These are phyloP conservation scores for Lithophane socia DNA, from an alignment of 2,888 invertebrate genomes.

Conservation along the genomic window DNA sequence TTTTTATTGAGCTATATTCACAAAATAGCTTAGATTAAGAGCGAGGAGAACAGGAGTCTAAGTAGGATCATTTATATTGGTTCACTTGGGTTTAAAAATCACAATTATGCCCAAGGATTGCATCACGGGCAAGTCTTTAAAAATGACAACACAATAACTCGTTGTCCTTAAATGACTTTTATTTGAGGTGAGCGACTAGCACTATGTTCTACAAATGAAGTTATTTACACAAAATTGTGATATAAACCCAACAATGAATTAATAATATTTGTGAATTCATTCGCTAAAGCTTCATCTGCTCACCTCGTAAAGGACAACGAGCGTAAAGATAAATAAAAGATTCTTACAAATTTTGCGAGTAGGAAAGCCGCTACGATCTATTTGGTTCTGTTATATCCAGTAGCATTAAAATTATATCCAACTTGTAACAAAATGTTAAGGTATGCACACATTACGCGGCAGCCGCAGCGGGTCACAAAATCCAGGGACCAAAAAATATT, in stretches of 20 bases:
- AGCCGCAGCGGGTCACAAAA: conserved; percentile 9
- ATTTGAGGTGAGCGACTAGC: conserved; percentile 37
- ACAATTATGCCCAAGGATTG: conserved; percentile 38
- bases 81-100: conserved; percentile 24
- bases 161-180: conserved; percentile 23
- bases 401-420: conserved; percentile 55
- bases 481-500: background rate
- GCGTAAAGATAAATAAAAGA: conserved; percentile 42
- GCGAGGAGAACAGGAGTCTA: background rate
- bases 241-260: conserved; percentile 14
- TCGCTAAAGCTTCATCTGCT: conserved; percentile 16
- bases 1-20: background rate
- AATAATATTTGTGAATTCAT: background rate
- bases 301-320: conserved; percentile 50
- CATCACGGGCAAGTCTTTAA: conserved; percentile 2
- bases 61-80: background rate
- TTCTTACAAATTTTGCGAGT: conserved; percentile 57
- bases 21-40: conserved; percentile 2
- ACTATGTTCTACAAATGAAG: conserved; percentile 6
- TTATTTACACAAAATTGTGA: conserved; percentile 11
- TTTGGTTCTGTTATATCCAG: conserved; percentile 51
- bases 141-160: conserved; percentile 38
- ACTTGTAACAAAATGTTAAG: conserved; percentile 44
- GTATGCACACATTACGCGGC: conserved; percentile 10
- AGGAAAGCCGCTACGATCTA: conserved; percentile 59